Evolutionary conservation across 2,888 invertebrate genomes (phyloP).

Genomic region (Perithous albicinctus): DNA sequence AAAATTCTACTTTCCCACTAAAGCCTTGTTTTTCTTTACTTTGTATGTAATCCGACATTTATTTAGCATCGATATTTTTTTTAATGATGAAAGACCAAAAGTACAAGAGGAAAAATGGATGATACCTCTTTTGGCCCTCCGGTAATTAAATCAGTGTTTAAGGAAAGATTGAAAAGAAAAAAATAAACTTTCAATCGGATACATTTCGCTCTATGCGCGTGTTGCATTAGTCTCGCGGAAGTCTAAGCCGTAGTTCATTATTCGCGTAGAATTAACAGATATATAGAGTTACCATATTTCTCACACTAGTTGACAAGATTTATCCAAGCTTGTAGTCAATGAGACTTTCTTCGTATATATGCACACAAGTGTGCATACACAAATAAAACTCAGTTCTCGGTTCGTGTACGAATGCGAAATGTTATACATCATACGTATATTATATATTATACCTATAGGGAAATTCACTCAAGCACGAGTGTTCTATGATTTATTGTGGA

Average conservation of each 20-base stretch:
- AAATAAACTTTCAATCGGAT: too few relatives aligned
- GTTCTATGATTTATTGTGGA: background rate
- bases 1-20: too few relatives aligned
- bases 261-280: conserved; percentile 34
- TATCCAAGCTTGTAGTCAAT: conserved; percentile 41
- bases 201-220: conserved; percentile 48
- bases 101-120: too few relatives aligned
- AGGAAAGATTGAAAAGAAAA: too few relatives aligned
- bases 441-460: too few relatives aligned
- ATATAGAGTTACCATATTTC: conserved; percentile 45
- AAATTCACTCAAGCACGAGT: background rate
- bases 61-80: too few relatives aligned
- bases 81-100: too few relatives aligned
- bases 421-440: too few relatives aligned
- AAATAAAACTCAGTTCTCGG: background rate
- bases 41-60: too few relatives aligned
- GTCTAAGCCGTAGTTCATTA: conserved; percentile 53
- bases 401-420: conserved; percentile 22
- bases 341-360: conserved; percentile 18
- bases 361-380: background rate
- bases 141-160: too few relatives aligned
- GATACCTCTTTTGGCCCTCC: too few relatives aligned
- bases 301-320: conserved; percentile 34
- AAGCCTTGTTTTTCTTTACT: too few relatives aligned
- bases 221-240: conserved; percentile 25